Evolutionary conservation across 2,888 invertebrate species (phyloP), one percentile per base, ranked within the genome.

Genomic region (Athetis lepigone): DNA sequence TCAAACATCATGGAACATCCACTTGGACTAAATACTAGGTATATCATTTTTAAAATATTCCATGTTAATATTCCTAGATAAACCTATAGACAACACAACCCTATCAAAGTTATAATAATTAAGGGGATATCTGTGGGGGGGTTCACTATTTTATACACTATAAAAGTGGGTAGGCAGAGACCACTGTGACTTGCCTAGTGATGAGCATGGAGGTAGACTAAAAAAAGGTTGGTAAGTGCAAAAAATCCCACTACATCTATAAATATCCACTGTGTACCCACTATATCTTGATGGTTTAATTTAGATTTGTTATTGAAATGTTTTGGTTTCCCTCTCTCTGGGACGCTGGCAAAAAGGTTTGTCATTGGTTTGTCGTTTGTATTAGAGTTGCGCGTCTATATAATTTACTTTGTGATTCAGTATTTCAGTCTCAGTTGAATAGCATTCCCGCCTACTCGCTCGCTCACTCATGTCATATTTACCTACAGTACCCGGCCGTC

Each of bases 401-500:
- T 29, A 50, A 16, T 50, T 9, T 49, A 40, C 2, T 29, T 42
- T 45, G 50, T 27, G 45, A 45, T 39, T 25, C 23, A 43, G 37
- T 71, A 33, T 45, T 66, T 72, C 54, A 73, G 45, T 70, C 50
- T 67, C 19, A 19, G 29, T 23, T 58, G 55, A 51, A 67, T 25
- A 73, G 46, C 18, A 55, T 75, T 70, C 54, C 25, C 39, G 37
- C 62, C 72, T 55, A 50, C 61, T 61, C 69, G 49, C 61, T 61
- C 69, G 49, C 61, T 61, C 61, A 70, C 57, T 61, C 39, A 52
- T 62, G 75, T 69, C 57, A 57, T 36, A 56, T 18, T 56, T 63
- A 63, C 4, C 47, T 33, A 45, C 16, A 37, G 37, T 33, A 43
- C 33, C 25, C 46, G 11, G 74, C 13, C 55, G 33, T 13, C 58